Base-by-base conservation (phyloP, 1,140 invertebrate genomes). In the Hestina assimilis region DNA sequence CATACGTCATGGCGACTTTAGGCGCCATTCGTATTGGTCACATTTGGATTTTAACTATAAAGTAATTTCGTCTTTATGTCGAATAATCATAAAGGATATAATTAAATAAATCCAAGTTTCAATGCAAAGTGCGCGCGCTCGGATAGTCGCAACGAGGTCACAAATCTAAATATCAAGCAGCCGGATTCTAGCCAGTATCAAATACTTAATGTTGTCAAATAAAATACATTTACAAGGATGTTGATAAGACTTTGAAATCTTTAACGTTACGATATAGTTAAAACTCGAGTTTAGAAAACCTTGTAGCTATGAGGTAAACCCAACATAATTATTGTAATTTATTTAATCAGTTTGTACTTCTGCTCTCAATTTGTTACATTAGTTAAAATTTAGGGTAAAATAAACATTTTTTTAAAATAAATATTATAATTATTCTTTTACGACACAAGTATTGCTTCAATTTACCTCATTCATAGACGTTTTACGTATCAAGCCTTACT, bases 151-250 rank as follows among this genome's bases (percentile, higher is more conserved):
- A 69, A 60, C 79, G 75, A 84, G 83, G 81, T 71, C 81, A 69
- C 57, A 59, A 63, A 69, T 69, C 70, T 59, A 77, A 86, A 86
- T 86, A 83, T 79, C 83, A 85, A 69, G 51, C 59, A 75, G 59
- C 69, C 64, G 74, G 79, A 83, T 80, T 75, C 66, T 65, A 75
- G 72, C 72, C 66, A 76, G 61, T 79, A 64, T 71, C 64, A 55
- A 48, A 68, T 62, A 63, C 65, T 66, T 54, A 63, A 63, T 60
- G 54, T 46, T 59, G 48, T 59, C 46, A 46, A 59, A 23, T 45
- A 35, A 21, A 35, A 19, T 9, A 8, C 15, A 38, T 38, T 20
- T 41, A 41, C 15, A 45, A 33, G 28, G 41, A 47, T 11, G 24
- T 19, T 12, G 5, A 15, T 42, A 2, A 9, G 1, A 23, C 12